Evolutionary conservation across 2,797 vertebrate species (phyloP), one percentile per base, ranked within the genome.

Genomic region (Silurus lanzhouensis): DNA sequence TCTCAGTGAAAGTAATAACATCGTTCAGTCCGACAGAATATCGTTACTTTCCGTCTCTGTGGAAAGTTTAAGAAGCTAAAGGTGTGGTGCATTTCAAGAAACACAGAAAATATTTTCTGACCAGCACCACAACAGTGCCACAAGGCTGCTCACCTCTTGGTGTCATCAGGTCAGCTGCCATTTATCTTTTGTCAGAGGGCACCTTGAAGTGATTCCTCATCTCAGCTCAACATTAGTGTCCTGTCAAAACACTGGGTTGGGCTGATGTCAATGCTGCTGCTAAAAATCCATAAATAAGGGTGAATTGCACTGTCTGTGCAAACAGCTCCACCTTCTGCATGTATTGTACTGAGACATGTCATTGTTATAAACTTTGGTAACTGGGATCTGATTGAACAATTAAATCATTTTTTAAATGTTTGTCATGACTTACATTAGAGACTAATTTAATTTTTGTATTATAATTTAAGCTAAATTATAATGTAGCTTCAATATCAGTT

Each of bases 141-240:
- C 88, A 82, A 91, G 91, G 90, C 90, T 91, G 89, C 89, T 92
- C 90, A 90, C 83, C 91, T 90, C 84, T 76, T 67, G 20, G 86
- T 90, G 83, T 63, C 83, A 88, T 84, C 87, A 85, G 91, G 91
- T 92, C 89, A 86, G 0, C 0, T 88, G 87, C 89, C 89, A 90
- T 93, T 92, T 90, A 87, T 93, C 90, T 90, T 91, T 52, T 91
- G 89, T 92, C 91, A 85, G 88, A 84, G 85, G 74, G 83, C 84
- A 88, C 60, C 83, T 89, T 89, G 48, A 61, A 90, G 86, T 83
- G 64, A 63, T 92, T 91, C 74, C 60, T 91, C 87, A 88, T 85
- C 81, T 81, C 81, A 5, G 74, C 82, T 85, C 20, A 87, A 81
- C 82, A 81, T 84, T 74, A 83, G 44, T 83, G 75, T 85, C 57